These are phyloP conservation scores for Thereva nobilitata DNA, from an alignment of 2,888 invertebrate species.

Conservation along the genomic window DNA sequence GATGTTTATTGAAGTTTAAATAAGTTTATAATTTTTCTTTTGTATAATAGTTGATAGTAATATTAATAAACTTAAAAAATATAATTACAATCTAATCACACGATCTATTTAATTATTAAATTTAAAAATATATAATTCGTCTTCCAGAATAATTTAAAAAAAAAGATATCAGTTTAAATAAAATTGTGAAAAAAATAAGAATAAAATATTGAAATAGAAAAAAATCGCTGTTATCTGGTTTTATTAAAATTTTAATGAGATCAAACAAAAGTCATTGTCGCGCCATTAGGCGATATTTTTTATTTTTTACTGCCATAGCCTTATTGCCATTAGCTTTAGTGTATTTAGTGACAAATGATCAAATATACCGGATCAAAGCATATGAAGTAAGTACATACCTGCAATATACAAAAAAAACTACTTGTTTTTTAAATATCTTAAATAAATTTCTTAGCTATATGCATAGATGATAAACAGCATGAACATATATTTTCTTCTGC, in stretches of 20 bases:
- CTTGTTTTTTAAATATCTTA: not conserved
- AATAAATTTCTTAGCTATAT: not conserved
- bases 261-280: slow-evolving; percentile 57
- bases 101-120: too few species aligned
- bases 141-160: too few species aligned
- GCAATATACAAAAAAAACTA: not conserved
- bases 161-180: not conserved
- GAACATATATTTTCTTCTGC: slow-evolving; percentile 1
- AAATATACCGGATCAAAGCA: slow-evolving; percentile 57
- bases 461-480: not conserved
- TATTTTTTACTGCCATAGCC: slow-evolving; percentile 57
- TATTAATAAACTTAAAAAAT: too few species aligned
- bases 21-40: too few species aligned
- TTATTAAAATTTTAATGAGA: slow-evolving; percentile 54
- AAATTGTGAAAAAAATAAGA: slow-evolving; percentile 4
- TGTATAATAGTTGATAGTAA: too few species aligned
- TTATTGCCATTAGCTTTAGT: slow-evolving; percentile 56
- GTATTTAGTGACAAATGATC: slow-evolving; percentile 57
- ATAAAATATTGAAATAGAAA: not conserved
- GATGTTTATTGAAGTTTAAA: too few species aligned
- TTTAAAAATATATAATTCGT: too few species aligned
- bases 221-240: slow-evolving; percentile 40
- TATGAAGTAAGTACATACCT: slow-evolving; percentile 54
- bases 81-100: too few species aligned
- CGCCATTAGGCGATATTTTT: slow-evolving; percentile 58